Base-by-base conservation (phyloP, 2,797 vertebrate species). In the Mycteria americana region DNA sequence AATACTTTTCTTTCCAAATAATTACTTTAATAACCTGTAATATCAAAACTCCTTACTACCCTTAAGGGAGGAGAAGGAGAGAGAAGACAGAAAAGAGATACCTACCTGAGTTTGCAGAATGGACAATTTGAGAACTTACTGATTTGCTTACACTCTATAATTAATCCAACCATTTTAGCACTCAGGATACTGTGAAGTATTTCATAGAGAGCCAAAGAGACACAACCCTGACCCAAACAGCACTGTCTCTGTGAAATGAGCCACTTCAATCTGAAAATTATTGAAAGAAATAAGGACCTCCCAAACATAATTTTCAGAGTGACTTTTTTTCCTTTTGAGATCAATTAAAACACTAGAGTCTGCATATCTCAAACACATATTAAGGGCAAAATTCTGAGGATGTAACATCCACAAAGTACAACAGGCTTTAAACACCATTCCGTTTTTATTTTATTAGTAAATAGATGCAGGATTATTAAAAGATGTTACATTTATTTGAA, bases 11-110 rank as follows among this genome's bases (percentile, higher is more conserved):
- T 88, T 89, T 79, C 14, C 27, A 84, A 93, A 91, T 91, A 95
- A 95, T 96, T 96, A 91, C 45, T 93, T 96, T 96, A 97, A 96
- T 95, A 95, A 93, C 81, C 43, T 39, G 21, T 76, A 93, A 89
- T 93, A 95, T 85, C 54, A 86, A 83, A 89, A 69, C 18, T 46
- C 62, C 70, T 81, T 67, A 72, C 33, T 79, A 74, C 45, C 84
- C 70, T 84, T 89, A 78, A 94, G 91, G 80, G 46, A 83, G 25
- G 11, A 88, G 35, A 13, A 87, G 48, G 23, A 89, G 39, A 46
- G 18, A 59, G 18, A 92, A 89, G 67, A 90, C 41, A 81, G 59
- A 24, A 88, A 87, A 75, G 25, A 73, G 46, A 75, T 43, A 50
- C 13, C 15, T 91, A 64, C 27, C 45, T 85, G 76, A 72, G 13